Percentiles rank a stretch among this genome's conserved stretches.
Conservation (phyloP, 2,888 invertebrate species). For the Lasioglossum pauxillum region DNA sequence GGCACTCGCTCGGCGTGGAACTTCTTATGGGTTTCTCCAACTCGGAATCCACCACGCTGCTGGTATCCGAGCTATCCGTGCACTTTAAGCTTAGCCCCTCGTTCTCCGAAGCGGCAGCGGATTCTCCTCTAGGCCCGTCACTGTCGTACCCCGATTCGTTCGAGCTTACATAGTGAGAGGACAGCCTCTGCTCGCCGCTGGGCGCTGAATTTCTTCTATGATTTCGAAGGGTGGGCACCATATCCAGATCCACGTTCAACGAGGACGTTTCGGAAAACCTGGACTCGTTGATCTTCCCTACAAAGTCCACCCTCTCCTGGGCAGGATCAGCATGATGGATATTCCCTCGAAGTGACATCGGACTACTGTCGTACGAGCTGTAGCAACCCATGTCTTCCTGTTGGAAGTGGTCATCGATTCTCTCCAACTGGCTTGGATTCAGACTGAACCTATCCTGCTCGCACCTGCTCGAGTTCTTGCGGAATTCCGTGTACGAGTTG, state of each 20-base stretch:
- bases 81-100: slow-evolving; percentile 78
- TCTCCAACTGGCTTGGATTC: slow-evolving; percentile 74
- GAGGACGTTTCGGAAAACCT: slow-evolving; percentile 73
- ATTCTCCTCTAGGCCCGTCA: slow-evolving; percentile 86
- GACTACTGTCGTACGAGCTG: slow-evolving; percentile 68
- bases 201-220: slow-evolving; percentile 79
- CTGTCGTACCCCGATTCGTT: slow-evolving; percentile 94
- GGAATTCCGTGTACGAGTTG: slow-evolving; percentile 78
- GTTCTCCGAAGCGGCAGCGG: slow-evolving; percentile 79
- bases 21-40: slow-evolving; percentile 85
- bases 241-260: slow-evolving; percentile 72
- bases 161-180: slow-evolving; percentile 90
- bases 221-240: slow-evolving; percentile 72
- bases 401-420: slow-evolving; percentile 75
- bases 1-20: slow-evolving; percentile 78
- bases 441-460: slow-evolving; percentile 77
- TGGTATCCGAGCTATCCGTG: slow-evolving; percentile 81
- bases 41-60: slow-evolving; percentile 84
- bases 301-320: slow-evolving; percentile 66
- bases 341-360: slow-evolving; percentile 64
- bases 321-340: slow-evolving; percentile 49
- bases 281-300: slow-evolving; percentile 61
- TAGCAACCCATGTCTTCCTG: slow-evolving; percentile 71
- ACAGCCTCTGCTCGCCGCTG: slow-evolving; percentile 83
- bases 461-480: slow-evolving; percentile 64